Evolutionary conservation across 2,888 invertebrate genomes (phyloP), one percentile per base, ranked within the genome.

Genomic region (Tetranychus piercei): DNA sequence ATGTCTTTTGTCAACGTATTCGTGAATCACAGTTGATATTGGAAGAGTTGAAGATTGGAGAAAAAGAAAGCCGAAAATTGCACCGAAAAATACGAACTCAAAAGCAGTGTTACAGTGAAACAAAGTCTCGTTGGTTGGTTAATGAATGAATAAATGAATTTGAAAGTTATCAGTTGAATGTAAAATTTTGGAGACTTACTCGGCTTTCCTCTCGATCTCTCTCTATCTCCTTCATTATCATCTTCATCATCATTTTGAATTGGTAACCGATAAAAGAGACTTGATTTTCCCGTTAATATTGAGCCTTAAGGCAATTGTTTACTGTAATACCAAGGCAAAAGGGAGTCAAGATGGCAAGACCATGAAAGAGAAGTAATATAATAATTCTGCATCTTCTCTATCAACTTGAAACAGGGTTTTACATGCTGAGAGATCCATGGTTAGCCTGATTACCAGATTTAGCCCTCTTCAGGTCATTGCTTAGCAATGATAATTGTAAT

Each of bases 181-280:
- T 11, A 69, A 23, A 69, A 23, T 69, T 69, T 69, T 23, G 69
- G 34, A 69, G 20, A 18, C 11, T 69, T 20, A 69, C 69, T 69
- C 69, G 20, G 20, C 34, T 11, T 69, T n/a, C 23, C 67, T 67
- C 67, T 67, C 67, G 6, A 8, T 67, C 67, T 67, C 67, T 67
- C 67, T n/a, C 20, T n/a, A n/a, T 67, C 67, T 18, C n/a, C 23
- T 9, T 67, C 22, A 22, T 22, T n/a, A n/a, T 67, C 67, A 18
- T n/a, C n/a, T 20, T 67, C 67, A 18, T 67, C n/a, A 18, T 67
- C 67, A 18, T n/a, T 67, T 67, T 11, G 15, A 55, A 55, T 55
- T 55, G 55, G 55, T 55, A 55, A 55, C 55, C 55, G 55, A 55
- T 55, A 55, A 55, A 55, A 55, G 55, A 55, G 55, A 55, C 55